phyloP scores from a whole-genome alignment of 1,140 invertebrate genomes.

The Acromyrmex heyeri region DNA sequence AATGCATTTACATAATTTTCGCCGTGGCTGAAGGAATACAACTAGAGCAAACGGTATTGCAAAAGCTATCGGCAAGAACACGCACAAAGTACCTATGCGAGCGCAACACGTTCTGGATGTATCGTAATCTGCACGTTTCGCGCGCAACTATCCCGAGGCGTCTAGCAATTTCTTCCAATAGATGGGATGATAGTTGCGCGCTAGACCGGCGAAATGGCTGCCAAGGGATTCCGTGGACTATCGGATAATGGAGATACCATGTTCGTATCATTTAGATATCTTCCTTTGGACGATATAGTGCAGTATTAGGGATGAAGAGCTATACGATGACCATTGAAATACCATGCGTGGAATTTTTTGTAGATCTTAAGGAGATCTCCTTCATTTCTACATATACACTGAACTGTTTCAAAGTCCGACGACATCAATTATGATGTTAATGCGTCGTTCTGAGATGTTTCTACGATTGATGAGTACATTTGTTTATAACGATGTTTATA shows the following conservation, averaged over 20 bases:
- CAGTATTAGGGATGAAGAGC: conserved; percentile 7
- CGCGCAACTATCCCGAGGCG: conserved; percentile 20
- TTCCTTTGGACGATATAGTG: conserved; percentile 35
- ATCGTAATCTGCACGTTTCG: conserved; percentile 55
- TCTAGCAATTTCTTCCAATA: conserved; percentile 49
- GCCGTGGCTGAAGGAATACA: conserved; percentile 45
- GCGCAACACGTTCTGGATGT: conserved; percentile 55
- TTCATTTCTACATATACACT: not conserved
- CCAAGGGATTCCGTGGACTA: conserved; percentile 26
- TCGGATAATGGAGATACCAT: conserved; percentile 58
- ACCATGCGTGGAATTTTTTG: not conserved
- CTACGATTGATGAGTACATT: not conserved
- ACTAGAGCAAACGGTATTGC: conserved; percentile 31
- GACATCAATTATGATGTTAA: not conserved
- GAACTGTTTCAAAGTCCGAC: not conserved
- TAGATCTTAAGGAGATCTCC: not conserved
- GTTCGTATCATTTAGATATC: conserved; percentile 53
- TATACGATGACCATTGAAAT: not conserved
- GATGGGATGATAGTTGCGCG: conserved; percentile 34
- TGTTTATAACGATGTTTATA: conserved; percentile 8
- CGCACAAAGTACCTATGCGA: conserved; percentile 61
- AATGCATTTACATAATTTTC: conserved; percentile 68
- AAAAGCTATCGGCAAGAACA: not conserved
- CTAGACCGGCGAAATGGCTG: conserved; percentile 20
- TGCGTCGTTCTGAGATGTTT: not conserved